These are phyloP conservation scores for Camponotus floridanus DNA, from an alignment of 1,140 invertebrate species.

Conservation along the genomic window DNA sequence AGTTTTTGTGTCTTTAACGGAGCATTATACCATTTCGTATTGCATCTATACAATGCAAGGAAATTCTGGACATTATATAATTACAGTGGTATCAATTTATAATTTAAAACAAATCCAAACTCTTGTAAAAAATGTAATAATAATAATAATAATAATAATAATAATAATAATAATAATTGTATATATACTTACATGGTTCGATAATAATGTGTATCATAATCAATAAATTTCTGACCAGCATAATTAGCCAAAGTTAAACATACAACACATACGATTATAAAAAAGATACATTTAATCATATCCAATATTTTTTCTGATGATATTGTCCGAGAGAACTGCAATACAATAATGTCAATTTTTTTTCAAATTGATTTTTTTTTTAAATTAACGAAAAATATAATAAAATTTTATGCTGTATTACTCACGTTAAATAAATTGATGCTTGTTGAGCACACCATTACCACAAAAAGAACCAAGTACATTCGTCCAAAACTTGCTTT, in stretches of 20 bases:
- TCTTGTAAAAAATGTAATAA: no score
- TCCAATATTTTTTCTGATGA: background rate
- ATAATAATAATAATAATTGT: background rate
- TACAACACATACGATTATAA: background rate
- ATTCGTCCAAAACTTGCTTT: background rate
- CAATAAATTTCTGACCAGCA: slow-evolving; percentile 36
- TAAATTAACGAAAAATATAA: background rate
- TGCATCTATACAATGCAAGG: slow-evolving; percentile 22
- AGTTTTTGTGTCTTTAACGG: slow-evolving; percentile 38
- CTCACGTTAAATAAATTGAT: slow-evolving; percentile 34
- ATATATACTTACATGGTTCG: slow-evolving; percentile 1
- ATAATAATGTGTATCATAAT: background rate
- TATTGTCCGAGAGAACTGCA: background rate
- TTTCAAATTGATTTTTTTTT: background rate
- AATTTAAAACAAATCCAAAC: no score
- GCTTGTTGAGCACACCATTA: background rate
- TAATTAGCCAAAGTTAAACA: background rate
- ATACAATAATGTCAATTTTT: background rate
- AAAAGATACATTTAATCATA: background rate
- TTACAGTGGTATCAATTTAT: background rate
- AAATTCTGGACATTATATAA: background rate
- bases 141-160: background rate
- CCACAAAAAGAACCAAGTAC: background rate
- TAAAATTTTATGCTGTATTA: background rate
- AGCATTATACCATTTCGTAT: slow-evolving; percentile 32